A percentile compares a stretch with the other conserved stretches of the same genome.
These are phyloP conservation scores for Theonella swinhoei DNA, from an alignment of 37 sponge, comb jelly and placozoan genomes.

Conservation along the genomic window DNA sequence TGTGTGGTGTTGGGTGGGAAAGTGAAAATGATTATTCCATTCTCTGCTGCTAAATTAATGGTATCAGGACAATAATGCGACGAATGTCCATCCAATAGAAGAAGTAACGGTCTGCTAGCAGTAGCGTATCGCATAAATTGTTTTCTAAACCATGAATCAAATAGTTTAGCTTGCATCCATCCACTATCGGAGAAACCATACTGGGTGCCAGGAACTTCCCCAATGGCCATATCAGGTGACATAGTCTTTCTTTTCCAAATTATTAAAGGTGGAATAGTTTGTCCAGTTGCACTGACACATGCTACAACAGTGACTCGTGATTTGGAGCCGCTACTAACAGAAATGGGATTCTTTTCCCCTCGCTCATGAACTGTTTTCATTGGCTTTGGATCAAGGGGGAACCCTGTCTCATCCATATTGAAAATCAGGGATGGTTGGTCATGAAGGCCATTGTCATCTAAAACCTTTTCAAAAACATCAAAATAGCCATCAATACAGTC, in stretches of 20 bases:
- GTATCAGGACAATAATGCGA: not conserved
- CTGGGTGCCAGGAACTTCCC: not conserved
- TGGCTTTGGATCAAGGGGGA: not conserved
- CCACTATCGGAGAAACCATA: too few relatives aligned
- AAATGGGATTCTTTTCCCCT: not conserved
- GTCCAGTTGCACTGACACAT: not conserved
- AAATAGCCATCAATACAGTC: not conserved
- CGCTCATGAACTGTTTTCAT: not conserved
- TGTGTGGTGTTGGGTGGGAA: constrained; percentile 1
- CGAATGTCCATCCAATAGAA: too few relatives aligned
- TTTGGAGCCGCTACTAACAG: not conserved
- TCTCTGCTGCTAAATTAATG: not conserved
- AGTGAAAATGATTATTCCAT: not conserved
- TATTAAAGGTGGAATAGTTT: not conserved
- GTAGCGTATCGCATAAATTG: constrained; percentile 7
- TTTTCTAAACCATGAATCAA: not conserved
- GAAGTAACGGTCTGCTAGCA: not conserved
- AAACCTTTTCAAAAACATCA: not conserved
- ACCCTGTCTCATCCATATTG: not conserved
- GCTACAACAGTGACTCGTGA: too few relatives aligned
- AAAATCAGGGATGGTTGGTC: not conserved
- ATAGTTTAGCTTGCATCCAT: not conserved
- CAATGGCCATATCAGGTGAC: not conserved
- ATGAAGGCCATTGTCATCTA: not conserved
- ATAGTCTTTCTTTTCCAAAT: not conserved